Percentiles rank a stretch among this genome's conserved stretches.
These are phyloP conservation scores for Drosophila miranda DNA, from an alignment of 1,140 invertebrate species.

Conservation along the genomic window DNA sequence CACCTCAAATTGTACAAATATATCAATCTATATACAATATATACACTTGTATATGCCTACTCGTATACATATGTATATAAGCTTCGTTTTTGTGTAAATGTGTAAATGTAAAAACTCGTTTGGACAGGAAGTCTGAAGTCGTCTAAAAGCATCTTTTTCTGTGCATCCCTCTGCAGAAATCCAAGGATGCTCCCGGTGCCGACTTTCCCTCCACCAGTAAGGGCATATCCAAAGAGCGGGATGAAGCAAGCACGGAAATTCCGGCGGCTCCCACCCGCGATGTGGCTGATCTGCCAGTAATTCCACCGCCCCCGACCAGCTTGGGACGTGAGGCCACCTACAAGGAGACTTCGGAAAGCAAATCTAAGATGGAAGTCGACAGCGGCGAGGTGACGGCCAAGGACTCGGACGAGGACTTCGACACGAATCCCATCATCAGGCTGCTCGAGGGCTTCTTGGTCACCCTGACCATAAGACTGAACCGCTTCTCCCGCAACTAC, in stretches of 20 bases:
- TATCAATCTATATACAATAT: conserved; percentile 1
- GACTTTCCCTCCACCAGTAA: conserved; percentile 75
- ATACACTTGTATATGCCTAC: conserved; percentile 23
- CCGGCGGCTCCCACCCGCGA: conserved; percentile 39
- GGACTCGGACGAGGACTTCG: conserved; percentile 75
- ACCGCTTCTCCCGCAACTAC: conserved; percentile 95
- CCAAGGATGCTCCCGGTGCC: conserved; percentile 59
- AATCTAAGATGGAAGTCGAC: conserved; percentile 73
- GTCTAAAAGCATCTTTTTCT: background rate
- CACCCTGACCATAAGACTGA: conserved; percentile 93
- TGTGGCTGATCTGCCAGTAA: conserved; percentile 56
- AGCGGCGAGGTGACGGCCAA: conserved; percentile 73
- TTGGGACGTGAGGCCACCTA: conserved; percentile 46
- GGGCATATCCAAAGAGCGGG: conserved; percentile 65
- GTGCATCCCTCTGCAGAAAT: conserved; percentile 47
- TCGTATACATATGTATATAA: conserved; percentile 35
- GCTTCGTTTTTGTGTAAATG: conserved; percentile 56
- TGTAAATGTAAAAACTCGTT: conserved; percentile 49
- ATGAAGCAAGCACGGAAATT: conserved; percentile 36
- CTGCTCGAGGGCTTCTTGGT: conserved; percentile 89
- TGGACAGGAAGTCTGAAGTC: background rate
- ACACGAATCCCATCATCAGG: conserved; percentile 77
- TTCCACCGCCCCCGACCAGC: conserved; percentile 33
- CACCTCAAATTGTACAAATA: conserved; percentile 38
- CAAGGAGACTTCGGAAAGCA: conserved; percentile 70